A percentile compares a stretch with the other conserved stretches of the same genome.
These are phyloP conservation scores for Lophotis ruficrista DNA, from an alignment of 2,113 vertebrate species.

Conservation along the genomic window DNA sequence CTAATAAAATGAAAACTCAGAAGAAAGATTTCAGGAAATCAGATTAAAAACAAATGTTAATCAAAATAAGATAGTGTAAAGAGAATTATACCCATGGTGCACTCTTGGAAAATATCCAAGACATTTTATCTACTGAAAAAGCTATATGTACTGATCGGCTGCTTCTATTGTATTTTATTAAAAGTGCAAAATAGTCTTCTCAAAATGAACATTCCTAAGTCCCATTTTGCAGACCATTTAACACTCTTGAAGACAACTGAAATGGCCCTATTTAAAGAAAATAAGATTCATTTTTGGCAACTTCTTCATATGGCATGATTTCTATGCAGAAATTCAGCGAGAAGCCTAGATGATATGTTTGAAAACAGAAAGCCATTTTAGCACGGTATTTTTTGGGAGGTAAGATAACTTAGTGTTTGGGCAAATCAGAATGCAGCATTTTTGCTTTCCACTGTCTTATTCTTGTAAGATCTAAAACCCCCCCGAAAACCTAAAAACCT, in stretches of 20 bases:
- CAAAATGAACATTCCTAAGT: neutral
- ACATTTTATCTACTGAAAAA: neutral
- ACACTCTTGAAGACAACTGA: neutral
- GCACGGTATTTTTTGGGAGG: neutral
- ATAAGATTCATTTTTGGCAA: neutral
- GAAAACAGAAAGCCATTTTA: constrained; percentile 19
- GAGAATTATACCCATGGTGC: neutral
- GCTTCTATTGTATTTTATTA: neutral
- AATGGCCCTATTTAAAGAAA: neutral
- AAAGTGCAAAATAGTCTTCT: neutral
- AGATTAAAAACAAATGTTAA: constrained; percentile 1
- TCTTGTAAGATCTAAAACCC: neutral
- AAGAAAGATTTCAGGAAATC: neutral
- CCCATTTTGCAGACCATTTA: neutral
- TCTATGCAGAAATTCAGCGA: neutral
- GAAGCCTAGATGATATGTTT: neutral
- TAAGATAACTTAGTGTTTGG: neutral
- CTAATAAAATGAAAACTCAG: neutral
- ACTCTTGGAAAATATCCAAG: neutral
- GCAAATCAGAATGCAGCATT: neutral
- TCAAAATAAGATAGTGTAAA: neutral
- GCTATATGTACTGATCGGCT: neutral
- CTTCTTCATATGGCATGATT: neutral
- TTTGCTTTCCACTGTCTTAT: neutral
- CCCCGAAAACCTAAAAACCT: neutral